Base-by-base conservation (phyloP, 2,888 invertebrate species). In the Cyaniris semiargus region DNA sequence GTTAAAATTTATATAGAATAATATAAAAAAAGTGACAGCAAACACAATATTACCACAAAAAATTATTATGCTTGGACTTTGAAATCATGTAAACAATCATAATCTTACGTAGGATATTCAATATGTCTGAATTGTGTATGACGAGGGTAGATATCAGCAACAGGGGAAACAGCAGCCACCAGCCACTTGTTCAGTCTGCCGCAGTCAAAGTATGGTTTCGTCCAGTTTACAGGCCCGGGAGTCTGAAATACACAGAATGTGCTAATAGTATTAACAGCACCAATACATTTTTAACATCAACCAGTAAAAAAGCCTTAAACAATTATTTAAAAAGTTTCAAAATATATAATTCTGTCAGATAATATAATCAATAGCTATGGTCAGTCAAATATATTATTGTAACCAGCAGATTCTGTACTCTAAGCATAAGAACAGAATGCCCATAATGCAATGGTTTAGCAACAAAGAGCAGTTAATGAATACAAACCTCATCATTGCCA, bases 181-280 rank as follows among this genome's bases (percentile, higher is more conserved):
- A 99, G 94, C 99, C 99, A 99, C 86, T 98, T 97, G 90, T 99
- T 98, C 0, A 98, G 97, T 80, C 98, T 94, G 6, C 97, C 98
- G 88, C 99, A 99, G 93, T 99, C 99, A 88, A 98, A 99, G 88
- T 99, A 99, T 0, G 99, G 99, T 78, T 96, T 95, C 0, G 98
- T 98, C 96, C 98, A 99, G 87, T 97, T 97, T 0, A 99, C 97
- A 18, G 99, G 99, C 1, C 99, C 98, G 1, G 97, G 97, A 3
- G 81, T 82, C 92, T 92, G 77, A 3, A 79, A 78, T 79, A 70
- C 70, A 78, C 18, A 53, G 5, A 48, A 18, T 18, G 5, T 18
- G 5, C 38, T 38, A 38, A 38, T 7, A 38, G 8, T 3, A 38
- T 38, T 8, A 38, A 3, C 5, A 38, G 38, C 38, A 7, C 38